Percentiles rank a stretch among this genome's conserved stretches.
These are phyloP conservation scores for Imbricaverruca yamaguchii DNA, from an alignment of 2,888 invertebrate species.

Conservation along the genomic window DNA sequence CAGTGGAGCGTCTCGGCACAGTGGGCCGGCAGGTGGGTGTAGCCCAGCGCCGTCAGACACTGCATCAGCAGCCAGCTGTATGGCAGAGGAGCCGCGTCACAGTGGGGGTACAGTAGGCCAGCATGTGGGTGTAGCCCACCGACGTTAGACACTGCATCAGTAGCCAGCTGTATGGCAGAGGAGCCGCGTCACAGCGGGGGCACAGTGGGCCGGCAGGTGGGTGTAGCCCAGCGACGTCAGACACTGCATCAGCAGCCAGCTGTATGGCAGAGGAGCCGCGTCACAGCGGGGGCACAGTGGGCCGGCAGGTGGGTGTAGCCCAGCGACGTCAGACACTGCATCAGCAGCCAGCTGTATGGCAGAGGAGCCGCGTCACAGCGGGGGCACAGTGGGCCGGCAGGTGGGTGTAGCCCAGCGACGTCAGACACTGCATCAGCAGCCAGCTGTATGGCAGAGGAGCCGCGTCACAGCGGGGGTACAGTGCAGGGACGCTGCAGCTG, in stretches of 20 bases:
- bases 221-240: slow-evolving; percentile 59
- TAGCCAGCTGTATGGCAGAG: too few species aligned
- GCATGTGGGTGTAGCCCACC: slow-evolving; percentile 57
- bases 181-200: too few species aligned
- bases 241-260: slow-evolving; percentile 66
- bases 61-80: slow-evolving; percentile 67
- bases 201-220: slow-evolving; percentile 52
- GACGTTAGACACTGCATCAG: slow-evolving; percentile 58
- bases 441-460: slow-evolving; percentile 50
- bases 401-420: slow-evolving; percentile 58
- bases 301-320: not conserved
- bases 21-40: slow-evolving; percentile 53
- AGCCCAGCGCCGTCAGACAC: slow-evolving; percentile 58
- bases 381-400: slow-evolving; percentile 51
- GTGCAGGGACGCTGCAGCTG: slow-evolving; percentile 22
- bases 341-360: too few species aligned
- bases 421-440: slow-evolving; percentile 61
- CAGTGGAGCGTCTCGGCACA: slow-evolving; percentile 55
- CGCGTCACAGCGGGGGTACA: not conserved
- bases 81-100: too few species aligned
- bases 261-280: slow-evolving; percentile 37
- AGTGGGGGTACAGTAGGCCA: slow-evolving; percentile 46
- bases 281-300: not conserved
- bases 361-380: too few species aligned
- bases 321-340: not conserved